phyloP scores from a whole-genome alignment of 2,113 vertebrate species.

The Cavia porcellus region DNA sequence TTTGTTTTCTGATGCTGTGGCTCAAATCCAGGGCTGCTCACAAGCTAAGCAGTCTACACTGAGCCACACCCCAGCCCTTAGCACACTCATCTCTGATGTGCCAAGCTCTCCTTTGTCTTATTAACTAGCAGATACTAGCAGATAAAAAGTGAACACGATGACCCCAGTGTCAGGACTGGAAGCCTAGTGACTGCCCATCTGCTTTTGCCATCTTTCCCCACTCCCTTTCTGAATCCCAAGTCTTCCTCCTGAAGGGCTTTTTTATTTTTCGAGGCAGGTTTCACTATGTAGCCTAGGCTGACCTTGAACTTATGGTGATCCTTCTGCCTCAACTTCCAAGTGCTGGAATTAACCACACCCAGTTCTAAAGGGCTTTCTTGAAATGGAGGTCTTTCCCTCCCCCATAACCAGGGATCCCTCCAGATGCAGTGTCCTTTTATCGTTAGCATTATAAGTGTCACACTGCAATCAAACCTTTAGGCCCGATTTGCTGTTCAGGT shows the following conservation, averaged over 20 bases:
- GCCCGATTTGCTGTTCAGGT: not conserved
- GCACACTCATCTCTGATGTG: not conserved
- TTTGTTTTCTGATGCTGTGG: not conserved
- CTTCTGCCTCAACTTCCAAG: too few relatives aligned
- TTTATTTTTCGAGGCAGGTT: too few relatives aligned
- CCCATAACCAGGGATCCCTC: not conserved
- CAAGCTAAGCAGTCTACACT: not conserved
- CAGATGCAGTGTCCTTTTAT: not conserved
- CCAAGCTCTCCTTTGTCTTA: not conserved
- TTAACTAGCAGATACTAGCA: too few relatives aligned
- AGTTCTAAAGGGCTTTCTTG: not conserved
- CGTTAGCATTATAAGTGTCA: not conserved
- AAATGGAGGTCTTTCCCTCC: not conserved
- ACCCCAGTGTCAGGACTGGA: not conserved
- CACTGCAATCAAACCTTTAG: not conserved
- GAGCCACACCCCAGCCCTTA: not conserved
- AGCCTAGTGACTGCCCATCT: not conserved
- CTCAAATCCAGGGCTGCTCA: not conserved
- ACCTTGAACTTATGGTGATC: too few relatives aligned
- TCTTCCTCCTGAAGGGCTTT: not conserved
- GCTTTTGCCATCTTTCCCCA: not conserved
- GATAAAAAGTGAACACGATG: not conserved
- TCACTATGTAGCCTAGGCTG: too few relatives aligned
- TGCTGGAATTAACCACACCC: too few relatives aligned
- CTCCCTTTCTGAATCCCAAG: not conserved